Percentiles rank a stretch among this genome's conserved stretches.
Evolutionary conservation across 2,113 vertebrate species (phyloP).

Genomic region (Phainopepla nitens): DNA sequence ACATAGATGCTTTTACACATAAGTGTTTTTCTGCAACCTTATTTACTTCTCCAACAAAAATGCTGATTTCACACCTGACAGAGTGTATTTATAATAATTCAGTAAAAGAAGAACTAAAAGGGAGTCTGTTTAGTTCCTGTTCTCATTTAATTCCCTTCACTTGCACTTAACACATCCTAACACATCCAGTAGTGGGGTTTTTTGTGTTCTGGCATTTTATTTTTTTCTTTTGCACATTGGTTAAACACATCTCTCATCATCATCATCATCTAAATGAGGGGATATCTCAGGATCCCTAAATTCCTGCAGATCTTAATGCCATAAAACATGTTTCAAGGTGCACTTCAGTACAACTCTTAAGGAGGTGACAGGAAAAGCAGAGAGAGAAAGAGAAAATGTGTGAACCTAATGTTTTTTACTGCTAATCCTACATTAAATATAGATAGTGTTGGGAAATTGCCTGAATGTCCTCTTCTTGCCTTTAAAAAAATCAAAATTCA

Average conservation of each 20-base stretch:
- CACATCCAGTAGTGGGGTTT: neutral
- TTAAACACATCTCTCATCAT: neutral
- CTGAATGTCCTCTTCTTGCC: neutral
- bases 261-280: neutral
- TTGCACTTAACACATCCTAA: neutral
- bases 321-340: neutral
- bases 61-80: constrained; percentile 8
- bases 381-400: neutral
- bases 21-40: neutral
- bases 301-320: neutral
- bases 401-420: neutral
- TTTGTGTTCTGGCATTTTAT: neutral
- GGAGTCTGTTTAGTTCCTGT: neutral
- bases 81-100: neutral
- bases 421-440: neutral
- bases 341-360: neutral
- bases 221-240: neutral
- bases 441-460: neutral
- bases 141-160: neutral
- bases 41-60: neutral
- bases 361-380: neutral
- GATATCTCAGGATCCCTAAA: neutral
- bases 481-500: neutral
- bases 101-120: neutral
- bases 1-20: neutral